These are phyloP conservation scores for Simalia tracyae DNA, from an alignment of 2,797 vertebrate genomes.

Conservation along the genomic window DNA sequence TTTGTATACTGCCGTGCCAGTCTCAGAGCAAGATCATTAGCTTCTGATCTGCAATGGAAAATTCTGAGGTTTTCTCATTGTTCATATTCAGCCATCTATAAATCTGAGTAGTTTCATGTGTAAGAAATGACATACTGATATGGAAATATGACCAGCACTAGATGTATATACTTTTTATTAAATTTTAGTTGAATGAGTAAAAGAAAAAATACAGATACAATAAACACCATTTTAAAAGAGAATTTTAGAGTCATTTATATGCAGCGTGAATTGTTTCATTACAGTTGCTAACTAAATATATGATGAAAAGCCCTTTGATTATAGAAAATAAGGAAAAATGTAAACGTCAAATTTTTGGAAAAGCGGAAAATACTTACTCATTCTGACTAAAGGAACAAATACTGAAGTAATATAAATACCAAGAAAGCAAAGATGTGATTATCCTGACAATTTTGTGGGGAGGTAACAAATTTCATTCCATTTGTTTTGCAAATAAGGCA, in stretches of 20 bases:
- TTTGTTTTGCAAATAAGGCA: neutral
- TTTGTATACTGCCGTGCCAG: constrained; percentile 86
- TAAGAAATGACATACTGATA: neutral
- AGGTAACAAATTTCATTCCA: neutral
- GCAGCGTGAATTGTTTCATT: neutral
- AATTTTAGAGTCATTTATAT: neutral
- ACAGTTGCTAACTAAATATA: neutral
- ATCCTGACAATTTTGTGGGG: too few species aligned
- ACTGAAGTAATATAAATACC: neutral
- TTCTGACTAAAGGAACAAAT: neutral
- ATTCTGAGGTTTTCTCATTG: neutral
- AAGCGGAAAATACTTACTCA: neutral
- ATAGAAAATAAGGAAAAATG: neutral
- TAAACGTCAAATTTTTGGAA: neutral
- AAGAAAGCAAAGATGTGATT: neutral
- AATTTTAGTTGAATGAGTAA: neutral
- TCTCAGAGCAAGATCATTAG: constrained; percentile 91
- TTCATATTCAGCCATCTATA: neutral
- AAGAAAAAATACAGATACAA: neutral
- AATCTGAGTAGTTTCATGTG: neutral
- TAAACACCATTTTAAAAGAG: neutral
- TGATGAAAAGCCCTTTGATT: neutral
- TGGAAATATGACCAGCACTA: neutral
- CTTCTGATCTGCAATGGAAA: constrained; percentile 83
- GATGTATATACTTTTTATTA: neutral